Evolutionary conservation across 2,113 vertebrate species (phyloP), one percentile per base, ranked within the genome.

Genomic region (Seriola aureovittata): DNA sequence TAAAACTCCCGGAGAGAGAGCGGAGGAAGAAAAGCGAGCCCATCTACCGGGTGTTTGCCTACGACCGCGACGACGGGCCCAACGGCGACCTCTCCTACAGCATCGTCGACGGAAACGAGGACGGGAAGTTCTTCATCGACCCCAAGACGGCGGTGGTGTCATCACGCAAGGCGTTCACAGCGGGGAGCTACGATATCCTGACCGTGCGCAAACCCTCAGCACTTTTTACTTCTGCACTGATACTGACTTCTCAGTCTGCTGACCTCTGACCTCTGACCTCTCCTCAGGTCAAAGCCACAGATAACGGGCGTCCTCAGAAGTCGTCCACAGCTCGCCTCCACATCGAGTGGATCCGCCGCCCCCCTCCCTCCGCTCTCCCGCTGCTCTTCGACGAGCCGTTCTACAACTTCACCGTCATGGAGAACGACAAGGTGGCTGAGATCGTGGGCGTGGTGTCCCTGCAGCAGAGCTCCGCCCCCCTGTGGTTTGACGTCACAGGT

Each of bases 401-500:
- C 86, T 99, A 99, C 93, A 99, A 99, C 89, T 99, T 99, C 93
- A 99, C 98, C 0, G 48, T 99, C 88, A 98, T 98, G 97, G 98
- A 99, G 86, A 97, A 95, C 0, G 98, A 99, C 76, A 96, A 95
- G 88, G 97, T 99, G 86, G 96, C 96, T 0, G 97, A 99, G 91
- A 98, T 99, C 0, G 98, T 99, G 0, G 98, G 98, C 2, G 96
- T 99, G 87, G 97, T 99, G 14, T 97, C 98, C 1, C 95, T 98
- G 84, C 97, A 97, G 63, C 97, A 97, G 65, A 95, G 95, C 3
- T 95, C 95, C 65, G 91, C 95, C 52, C 97, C 96, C 2, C 93
- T 99, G 65, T 99, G 98, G 98, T 99, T 99, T 77, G 98, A 98
- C 86, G 96, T 99, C 46, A 95, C 97, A 8, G 98, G 98, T 99